These are phyloP conservation scores for Fistularia commersonii DNA, from an alignment of 2,797 vertebrate species.

Conservation along the genomic window DNA sequence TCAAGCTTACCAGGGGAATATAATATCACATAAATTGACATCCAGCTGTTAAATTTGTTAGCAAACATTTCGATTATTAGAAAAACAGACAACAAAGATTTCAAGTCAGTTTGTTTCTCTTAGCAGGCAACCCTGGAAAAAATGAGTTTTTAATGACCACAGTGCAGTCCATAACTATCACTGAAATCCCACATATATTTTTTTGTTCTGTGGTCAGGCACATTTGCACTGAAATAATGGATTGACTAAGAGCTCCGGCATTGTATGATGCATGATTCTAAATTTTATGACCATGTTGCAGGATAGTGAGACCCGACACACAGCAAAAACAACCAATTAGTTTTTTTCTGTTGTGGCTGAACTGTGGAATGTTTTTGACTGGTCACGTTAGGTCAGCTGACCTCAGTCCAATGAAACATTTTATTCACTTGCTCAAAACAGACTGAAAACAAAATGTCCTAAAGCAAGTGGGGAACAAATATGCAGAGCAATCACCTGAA, in stretches of 20 bases:
- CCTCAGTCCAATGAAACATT: slow-evolving; percentile 21
- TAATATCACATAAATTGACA: no score
- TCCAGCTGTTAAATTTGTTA: background rate
- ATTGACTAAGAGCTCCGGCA: background rate
- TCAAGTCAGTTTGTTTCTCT: background rate
- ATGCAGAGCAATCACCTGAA: slow-evolving; percentile 7
- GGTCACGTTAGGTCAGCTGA: slow-evolving; percentile 25
- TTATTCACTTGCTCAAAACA: slow-evolving; percentile 19
- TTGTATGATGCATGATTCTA: slow-evolving; percentile 22
- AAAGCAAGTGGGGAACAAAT: slow-evolving; percentile 10
- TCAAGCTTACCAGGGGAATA: background rate
- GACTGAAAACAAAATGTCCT: slow-evolving; percentile 13
- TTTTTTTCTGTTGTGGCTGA: slow-evolving; percentile 34
- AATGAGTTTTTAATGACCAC: background rate
- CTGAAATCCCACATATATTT: background rate
- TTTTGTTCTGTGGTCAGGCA: background rate
- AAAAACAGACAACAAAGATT: background rate
- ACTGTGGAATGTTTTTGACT: slow-evolving; percentile 36
- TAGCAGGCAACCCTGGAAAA: background rate
- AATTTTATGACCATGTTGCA: slow-evolving; percentile 24
- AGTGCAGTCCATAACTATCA: background rate
- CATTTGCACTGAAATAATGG: background rate
- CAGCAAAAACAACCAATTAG: slow-evolving; percentile 20
- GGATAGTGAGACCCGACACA: slow-evolving; percentile 18
- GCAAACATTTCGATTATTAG: slow-evolving; percentile 1